These are phyloP conservation scores for Psophia crepitans DNA, from an alignment of 2,113 vertebrate species.

Conservation along the genomic window DNA sequence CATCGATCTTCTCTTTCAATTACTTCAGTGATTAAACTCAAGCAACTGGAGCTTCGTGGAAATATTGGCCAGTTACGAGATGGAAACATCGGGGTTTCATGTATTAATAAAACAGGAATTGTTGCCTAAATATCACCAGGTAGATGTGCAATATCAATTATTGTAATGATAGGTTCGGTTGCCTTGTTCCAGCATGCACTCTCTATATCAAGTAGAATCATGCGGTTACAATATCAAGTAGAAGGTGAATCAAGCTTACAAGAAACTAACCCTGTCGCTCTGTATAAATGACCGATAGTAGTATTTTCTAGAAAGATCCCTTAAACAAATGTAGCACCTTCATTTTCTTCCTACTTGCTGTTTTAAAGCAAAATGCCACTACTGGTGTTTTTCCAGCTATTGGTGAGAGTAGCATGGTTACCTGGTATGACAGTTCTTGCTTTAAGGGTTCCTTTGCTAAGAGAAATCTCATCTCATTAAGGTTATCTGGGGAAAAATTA, in stretches of 20 bases:
- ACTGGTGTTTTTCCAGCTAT: not conserved
- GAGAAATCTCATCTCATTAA: not conserved
- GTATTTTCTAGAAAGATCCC: not conserved
- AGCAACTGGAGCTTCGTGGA: not conserved
- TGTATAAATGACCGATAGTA: not conserved
- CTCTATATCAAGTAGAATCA: not conserved
- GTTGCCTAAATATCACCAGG: not conserved
- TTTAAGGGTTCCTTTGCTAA: not conserved
- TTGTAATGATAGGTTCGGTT: conserved; percentile 14
- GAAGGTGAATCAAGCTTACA: not conserved
- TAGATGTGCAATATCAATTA: conserved; percentile 13
- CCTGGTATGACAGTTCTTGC: not conserved
- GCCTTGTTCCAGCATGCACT: conserved; percentile 35
- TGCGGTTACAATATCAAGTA: not conserved
- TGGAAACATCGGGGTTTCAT: not conserved
- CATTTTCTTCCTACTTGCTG: not conserved
- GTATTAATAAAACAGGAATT: not conserved
- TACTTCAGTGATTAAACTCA: conserved; percentile 76
- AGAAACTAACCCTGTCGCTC: not conserved
- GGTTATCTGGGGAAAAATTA: not conserved
- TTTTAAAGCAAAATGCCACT: not conserved
- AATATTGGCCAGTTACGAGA: not conserved
- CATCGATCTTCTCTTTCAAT: conserved; percentile 72
- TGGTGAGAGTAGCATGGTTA: not conserved
- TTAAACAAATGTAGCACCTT: not conserved